phyloP scores from a whole-genome alignment of 1,140 invertebrate species.

The Steinernema feltiae region DNA sequence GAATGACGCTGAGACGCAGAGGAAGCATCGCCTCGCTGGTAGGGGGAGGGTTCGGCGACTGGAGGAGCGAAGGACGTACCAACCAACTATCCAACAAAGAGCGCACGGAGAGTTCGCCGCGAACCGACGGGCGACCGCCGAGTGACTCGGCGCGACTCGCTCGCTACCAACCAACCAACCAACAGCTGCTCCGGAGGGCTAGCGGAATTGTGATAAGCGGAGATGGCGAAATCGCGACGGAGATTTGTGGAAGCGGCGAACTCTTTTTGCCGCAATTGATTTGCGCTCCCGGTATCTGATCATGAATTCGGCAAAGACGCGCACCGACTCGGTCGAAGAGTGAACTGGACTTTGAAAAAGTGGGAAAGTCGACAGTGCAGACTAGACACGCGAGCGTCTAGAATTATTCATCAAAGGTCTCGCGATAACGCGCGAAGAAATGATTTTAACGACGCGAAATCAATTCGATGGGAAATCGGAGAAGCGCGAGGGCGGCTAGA shows the following conservation, averaged over 20 bases:
- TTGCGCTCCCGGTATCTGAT: no score
- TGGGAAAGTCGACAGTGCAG: no score
- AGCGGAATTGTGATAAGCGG: no score
- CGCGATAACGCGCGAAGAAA: not conserved
- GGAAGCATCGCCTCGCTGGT: no score
- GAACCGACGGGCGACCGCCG: not conserved
- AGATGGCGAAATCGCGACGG: not conserved
- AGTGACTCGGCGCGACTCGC: not conserved
- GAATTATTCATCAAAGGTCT: not conserved
- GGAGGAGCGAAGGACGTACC: not conserved
- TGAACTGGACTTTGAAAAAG: no score
- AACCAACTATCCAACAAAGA: conserved; percentile 11
- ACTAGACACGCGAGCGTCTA: not conserved
- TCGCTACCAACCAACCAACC: no score
- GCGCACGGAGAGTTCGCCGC: not conserved
- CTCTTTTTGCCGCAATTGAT: no score
- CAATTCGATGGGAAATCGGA: conserved; percentile 1
- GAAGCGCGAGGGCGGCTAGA: conserved; percentile 4
- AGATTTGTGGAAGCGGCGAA: not conserved
- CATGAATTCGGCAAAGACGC: no score
- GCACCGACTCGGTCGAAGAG: no score
- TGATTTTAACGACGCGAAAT: conserved; percentile 11
- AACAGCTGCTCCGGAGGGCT: not conserved
- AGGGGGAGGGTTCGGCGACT: not conserved
- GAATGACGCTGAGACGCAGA: not conserved